Evolutionary conservation across 2,797 vertebrate genomes (phyloP).

Genomic region (Girardinus metallicus): DNA sequence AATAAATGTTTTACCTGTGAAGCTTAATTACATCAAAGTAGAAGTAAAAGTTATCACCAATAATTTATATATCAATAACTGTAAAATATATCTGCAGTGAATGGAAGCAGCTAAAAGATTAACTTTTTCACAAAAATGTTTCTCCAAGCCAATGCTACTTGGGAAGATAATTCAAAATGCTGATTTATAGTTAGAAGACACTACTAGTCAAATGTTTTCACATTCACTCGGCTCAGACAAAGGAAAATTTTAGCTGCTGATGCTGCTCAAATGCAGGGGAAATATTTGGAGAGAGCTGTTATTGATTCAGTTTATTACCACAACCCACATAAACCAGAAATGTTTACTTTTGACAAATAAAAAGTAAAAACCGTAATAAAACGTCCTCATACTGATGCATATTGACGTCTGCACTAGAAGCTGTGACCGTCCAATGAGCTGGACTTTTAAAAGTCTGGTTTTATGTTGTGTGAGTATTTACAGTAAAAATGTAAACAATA

Average conservation of each 20-base stretch:
- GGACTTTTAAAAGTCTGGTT: not conserved
- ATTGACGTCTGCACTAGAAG: too few species aligned
- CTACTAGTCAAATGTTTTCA: not conserved
- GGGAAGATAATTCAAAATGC: not conserved
- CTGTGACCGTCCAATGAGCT: too few species aligned
- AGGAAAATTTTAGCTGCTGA: not conserved
- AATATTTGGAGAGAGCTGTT: not conserved
- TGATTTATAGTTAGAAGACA: not conserved
- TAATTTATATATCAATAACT: too few species aligned
- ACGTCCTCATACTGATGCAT: not conserved
- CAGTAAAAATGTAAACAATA: not conserved
- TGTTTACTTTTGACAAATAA: not conserved
- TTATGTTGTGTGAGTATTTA: not conserved
- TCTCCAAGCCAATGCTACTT: not conserved
- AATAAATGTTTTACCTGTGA: not conserved
- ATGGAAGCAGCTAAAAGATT: too few species aligned
- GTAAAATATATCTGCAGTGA: too few species aligned
- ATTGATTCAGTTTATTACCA: not conserved
- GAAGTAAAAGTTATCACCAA: too few species aligned
- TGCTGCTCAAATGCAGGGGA: not conserved
- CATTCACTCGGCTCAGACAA: not conserved
- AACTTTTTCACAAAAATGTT: not conserved
- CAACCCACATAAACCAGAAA: not conserved
- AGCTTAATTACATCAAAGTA: not conserved
- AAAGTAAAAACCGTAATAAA: not conserved